Conservation (phyloP, 2,888 invertebrate species). For the Lithodes maja region DNA sequence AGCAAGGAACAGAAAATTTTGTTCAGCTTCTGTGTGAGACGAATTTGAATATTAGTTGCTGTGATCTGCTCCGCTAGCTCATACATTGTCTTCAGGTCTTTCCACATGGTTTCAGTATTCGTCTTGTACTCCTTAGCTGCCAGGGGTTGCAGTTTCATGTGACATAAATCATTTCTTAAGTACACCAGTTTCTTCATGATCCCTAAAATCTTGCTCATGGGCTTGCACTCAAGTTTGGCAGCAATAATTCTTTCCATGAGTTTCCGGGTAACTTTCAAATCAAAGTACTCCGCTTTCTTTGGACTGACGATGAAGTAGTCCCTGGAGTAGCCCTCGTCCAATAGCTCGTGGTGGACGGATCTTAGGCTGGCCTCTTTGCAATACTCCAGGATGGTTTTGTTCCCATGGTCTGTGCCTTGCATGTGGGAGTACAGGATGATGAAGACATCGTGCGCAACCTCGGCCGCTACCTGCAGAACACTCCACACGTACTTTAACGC, state of each 20-base stretch:
- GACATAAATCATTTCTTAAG: constrained; percentile 34
- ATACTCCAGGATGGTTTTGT: constrained; percentile 19
- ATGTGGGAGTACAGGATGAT: constrained; percentile 31
- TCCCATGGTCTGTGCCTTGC: constrained; percentile 8
- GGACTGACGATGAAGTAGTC: constrained; percentile 21
- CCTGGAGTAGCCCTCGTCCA: constrained; percentile 12
- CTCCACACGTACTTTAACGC: constrained; percentile 35
- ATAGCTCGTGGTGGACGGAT: constrained; percentile 3
- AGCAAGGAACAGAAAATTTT: neutral
- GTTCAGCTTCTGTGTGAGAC: neutral
- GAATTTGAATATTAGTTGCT: neutral
- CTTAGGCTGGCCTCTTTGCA: neutral
- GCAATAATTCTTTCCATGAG: constrained; percentile 29
- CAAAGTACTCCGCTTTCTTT: neutral
- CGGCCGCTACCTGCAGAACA: constrained; percentile 36
- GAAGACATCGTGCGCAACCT: constrained; percentile 24
- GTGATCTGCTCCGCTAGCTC: neutral
- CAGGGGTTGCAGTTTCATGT: constrained; percentile 1
- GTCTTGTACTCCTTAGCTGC: neutral
- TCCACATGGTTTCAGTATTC: neutral
- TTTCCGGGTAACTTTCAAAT: constrained; percentile 36
- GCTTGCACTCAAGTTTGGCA: neutral
- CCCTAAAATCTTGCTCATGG: neutral
- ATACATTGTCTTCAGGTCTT: neutral
- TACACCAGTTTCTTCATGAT: constrained; percentile 10